Evolutionary conservation across 2,113 vertebrate genomes (phyloP).

Genomic region (Salvator merianae): DNA sequence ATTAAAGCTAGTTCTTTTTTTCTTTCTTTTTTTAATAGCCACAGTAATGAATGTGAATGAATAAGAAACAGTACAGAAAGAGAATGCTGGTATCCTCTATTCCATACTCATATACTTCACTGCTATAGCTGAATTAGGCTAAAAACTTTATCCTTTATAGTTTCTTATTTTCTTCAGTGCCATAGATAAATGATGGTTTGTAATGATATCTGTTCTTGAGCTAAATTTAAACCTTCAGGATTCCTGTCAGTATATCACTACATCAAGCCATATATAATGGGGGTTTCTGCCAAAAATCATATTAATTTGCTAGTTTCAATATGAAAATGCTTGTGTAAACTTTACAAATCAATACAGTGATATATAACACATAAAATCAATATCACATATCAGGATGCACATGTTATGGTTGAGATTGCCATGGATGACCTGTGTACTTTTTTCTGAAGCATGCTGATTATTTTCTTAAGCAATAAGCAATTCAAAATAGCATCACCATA

Average conservation of each 20-base stretch:
- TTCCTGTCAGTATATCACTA: background rate
- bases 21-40: too few relatives aligned
- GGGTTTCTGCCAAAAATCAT: constrained; percentile 21
- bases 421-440: constrained; percentile 12
- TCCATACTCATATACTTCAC: background rate
- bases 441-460: constrained; percentile 43
- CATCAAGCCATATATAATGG: constrained; percentile 12
- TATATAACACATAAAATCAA: constrained; percentile 57
- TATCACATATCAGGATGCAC: constrained; percentile 45
- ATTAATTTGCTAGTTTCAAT: constrained; percentile 50
- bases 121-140: background rate
- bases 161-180: constrained; percentile 36
- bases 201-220: constrained; percentile 35
- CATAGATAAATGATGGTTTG: constrained; percentile 34
- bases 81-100: too few relatives aligned
- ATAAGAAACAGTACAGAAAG: background rate
- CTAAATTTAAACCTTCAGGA: constrained; percentile 47
- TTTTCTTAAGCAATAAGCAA: constrained; percentile 48
- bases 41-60: too few relatives aligned
- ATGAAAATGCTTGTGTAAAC: constrained; percentile 35
- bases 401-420: constrained; percentile 50
- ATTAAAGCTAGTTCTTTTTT: too few relatives aligned
- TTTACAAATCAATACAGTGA: constrained; percentile 62
- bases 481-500: constrained; percentile 17
- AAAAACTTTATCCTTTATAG: background rate